Evolutionary conservation across 92 coral and sea anemone species (phyloP), one percentile per base, ranked within the genome.

Genomic region (Umimayanthus chanpuru): DNA sequence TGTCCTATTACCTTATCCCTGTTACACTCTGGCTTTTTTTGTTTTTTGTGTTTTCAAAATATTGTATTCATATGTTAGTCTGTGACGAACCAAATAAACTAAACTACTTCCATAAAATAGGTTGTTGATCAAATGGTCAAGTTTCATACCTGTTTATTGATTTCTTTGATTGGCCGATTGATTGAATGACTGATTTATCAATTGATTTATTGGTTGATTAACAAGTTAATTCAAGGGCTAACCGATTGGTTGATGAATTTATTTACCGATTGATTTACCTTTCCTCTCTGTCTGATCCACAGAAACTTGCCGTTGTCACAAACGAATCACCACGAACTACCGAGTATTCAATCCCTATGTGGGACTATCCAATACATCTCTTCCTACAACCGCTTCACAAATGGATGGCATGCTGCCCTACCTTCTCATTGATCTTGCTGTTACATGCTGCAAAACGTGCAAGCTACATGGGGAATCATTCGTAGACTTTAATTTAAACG

Each of bases 231-330:
- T 14, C 23, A 16, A 3, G 43, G 40, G 20, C 36, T 30, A 8
- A 73, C 47, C 9, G 20, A 36, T 6, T 9, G 40, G 26, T 10
- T 73, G 77, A 36, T 73, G 40, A 29, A 0, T 15, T 30, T 5
- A 36, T 30, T 28, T 4, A 32, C 10, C 50, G 25, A 71, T 30
- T 2, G 6, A 72, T 65, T 67, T 40, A 15, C n/a, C 39, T 6
- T 39, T 25, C 40, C 26, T 12, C n/a, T 9, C 39, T 81, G 29
- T 55, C 68, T 89, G 7, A 39, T 76, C 15, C 66, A 36, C 85
- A 95, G 98, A 94, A 28, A 95, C 98, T 0, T 95, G 98, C 74
- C 96, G 96, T 5, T 95, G 98, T 66, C 92, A 86, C 92, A 93
- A 89, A 73, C 81, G 91, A 8, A 85, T 95, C 47, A 81, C 92